Percentiles rank a stretch among this genome's conserved stretches.
These are phyloP conservation scores for Craniophora ligustri DNA, from an alignment of 2,888 invertebrate species.

Conservation along the genomic window DNA sequence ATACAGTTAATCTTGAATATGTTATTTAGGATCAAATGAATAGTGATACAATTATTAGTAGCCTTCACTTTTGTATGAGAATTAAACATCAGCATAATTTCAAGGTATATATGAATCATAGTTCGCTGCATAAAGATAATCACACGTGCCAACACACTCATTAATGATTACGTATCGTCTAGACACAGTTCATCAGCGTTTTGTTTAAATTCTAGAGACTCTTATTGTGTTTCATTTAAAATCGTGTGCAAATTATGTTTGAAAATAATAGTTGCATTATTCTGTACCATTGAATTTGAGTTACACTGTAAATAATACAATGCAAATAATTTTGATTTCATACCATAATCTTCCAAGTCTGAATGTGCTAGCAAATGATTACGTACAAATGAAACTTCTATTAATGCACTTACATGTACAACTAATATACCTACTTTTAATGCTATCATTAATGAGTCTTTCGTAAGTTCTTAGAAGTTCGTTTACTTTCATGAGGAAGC, in stretches of 20 bases:
- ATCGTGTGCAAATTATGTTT: not conserved
- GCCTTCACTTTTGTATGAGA: conserved; percentile 48
- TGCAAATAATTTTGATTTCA: too few relatives aligned
- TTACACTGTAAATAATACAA: not conserved
- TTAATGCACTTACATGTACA: too few relatives aligned
- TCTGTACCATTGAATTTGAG: not conserved
- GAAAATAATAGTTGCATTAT: not conserved
- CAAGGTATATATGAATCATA: conserved; percentile 47
- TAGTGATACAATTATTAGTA: conserved; percentile 29
- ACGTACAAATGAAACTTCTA: too few relatives aligned
- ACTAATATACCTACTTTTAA: not conserved
- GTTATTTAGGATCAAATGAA: conserved; percentile 30
- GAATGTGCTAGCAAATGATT: too few relatives aligned
- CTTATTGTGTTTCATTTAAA: conserved; percentile 20
- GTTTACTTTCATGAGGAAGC: not conserved
- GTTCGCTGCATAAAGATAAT: conserved; percentile 46
- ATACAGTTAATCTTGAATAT: too few relatives aligned
- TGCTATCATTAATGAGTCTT: too few relatives aligned
- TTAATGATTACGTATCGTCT: conserved; percentile 35
- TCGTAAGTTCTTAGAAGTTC: too few relatives aligned
- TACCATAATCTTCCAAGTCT: too few relatives aligned
- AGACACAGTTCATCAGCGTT: conserved; percentile 34
- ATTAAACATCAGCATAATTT: conserved; percentile 33
- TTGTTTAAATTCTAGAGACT: conserved; percentile 14
- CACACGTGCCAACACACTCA: conserved; percentile 39